These are phyloP conservation scores for Etheostoma nigrum DNA, from an alignment of 2,797 vertebrate species.

Conservation along the genomic window DNA sequence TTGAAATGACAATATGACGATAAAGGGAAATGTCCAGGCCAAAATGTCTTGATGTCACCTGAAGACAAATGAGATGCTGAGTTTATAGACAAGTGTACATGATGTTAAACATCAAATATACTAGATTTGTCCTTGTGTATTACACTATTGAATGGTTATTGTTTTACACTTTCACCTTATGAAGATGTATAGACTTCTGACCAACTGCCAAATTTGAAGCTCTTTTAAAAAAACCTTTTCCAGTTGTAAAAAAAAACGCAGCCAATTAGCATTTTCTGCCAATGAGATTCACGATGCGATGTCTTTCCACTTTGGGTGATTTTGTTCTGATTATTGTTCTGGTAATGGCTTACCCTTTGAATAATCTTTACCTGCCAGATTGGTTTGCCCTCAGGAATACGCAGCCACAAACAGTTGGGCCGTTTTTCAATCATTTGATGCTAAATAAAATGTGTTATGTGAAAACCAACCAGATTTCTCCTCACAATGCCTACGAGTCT, in stretches of 20 bases:
- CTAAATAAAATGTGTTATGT: slow-evolving; percentile 88
- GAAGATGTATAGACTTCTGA: slow-evolving; percentile 48
- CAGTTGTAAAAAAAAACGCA: slow-evolving; percentile 41
- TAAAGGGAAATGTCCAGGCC: slow-evolving; percentile 38
- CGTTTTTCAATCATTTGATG: slow-evolving; percentile 81
- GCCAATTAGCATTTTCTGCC: slow-evolving; percentile 64
- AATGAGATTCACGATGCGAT: slow-evolving; percentile 62
- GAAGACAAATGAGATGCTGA: slow-evolving; percentile 36
- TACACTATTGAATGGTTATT: slow-evolving; percentile 41
- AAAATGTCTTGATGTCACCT: slow-evolving; percentile 44
- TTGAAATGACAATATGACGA: slow-evolving; percentile 47
- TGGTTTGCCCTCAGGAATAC: slow-evolving; percentile 86
- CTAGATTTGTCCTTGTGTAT: slow-evolving; percentile 43
- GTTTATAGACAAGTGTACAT: slow-evolving; percentile 36
- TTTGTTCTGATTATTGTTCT: slow-evolving; percentile 70
- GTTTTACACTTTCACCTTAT: slow-evolving; percentile 42
- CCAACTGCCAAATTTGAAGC: slow-evolving; percentile 52
- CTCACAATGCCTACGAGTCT: slow-evolving; percentile 43
- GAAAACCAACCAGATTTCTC: slow-evolving; percentile 66
- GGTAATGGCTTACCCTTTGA: slow-evolving; percentile 74
- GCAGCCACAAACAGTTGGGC: slow-evolving; percentile 82
- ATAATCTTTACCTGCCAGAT: slow-evolving; percentile 79
- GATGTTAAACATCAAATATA: slow-evolving; percentile 54
- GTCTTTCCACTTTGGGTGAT: slow-evolving; percentile 62
- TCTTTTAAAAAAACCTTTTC: slow-evolving; percentile 35